Evolutionary conservation across 2,113 vertebrate species (phyloP), one percentile per base, ranked within the genome.

Genomic region (Eidolon helvum): DNA sequence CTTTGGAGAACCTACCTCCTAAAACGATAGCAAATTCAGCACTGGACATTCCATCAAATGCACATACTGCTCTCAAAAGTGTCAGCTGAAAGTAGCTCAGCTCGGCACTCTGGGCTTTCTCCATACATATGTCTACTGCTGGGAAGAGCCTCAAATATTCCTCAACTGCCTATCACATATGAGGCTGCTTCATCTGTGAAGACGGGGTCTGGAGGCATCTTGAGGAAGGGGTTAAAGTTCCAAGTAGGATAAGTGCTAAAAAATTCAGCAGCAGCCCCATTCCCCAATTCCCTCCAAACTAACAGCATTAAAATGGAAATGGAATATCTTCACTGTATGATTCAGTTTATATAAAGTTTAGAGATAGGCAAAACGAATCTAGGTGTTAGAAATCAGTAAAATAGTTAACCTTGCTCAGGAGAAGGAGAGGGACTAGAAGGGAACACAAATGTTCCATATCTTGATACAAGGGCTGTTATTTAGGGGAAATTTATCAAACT

Each of bases 11-110:
- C 24, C 26, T 28, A 48, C n/a, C 92, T 89, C 50, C 63, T 75
- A 0, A 0, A 30, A 30, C 9, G 48, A 24, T 4, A 77, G 85
- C 82, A 84, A 72, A 61, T 2, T 33, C 75, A 84, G 91, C 43
- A 48, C 63, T 24, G 53, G 79, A 48, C n/a, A 22, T 65, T 61
- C 77, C 72, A 40, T 50, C 10, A 19, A 63, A 72, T 22, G n/a
- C 50, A 87, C 68, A 93, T 79, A 0, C 0, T 38, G 79, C 87
- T 59, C 45, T 94, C 71, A 16, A 0, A 15, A 0, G 63, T 69
- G 94, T 35, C 75, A 22, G 59, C 69, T 87, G 57, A 80, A 96
- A 89, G 71, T 10, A 90, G 92, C 87, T 84, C n/a, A 6, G 48
- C 69, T 95, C 85, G 85, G 69, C 91, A 45, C 33, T 35, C 63